phyloP scores from a whole-genome alignment of 2,113 vertebrate species.

The Epinephelus lanceolatus region DNA sequence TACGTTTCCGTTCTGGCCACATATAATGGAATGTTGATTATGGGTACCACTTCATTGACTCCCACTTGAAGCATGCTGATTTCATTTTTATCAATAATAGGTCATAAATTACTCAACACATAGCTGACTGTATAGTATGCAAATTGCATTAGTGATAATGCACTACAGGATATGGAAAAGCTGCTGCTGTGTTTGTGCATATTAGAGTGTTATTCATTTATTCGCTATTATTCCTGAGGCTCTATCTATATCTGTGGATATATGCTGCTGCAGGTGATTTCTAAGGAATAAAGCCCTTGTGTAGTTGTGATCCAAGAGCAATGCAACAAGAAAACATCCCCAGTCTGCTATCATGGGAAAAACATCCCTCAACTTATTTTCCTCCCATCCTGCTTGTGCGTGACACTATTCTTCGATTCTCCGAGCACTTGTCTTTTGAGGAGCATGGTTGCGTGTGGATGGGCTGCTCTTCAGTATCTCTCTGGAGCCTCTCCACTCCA shows the following conservation, averaged over 20 bases:
- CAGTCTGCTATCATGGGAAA: constrained; percentile 27
- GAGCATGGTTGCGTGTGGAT: background rate
- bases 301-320: constrained; percentile 31
- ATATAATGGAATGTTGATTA: constrained; percentile 46
- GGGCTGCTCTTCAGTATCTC: background rate
- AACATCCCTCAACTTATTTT: constrained; percentile 27
- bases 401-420: constrained; percentile 27
- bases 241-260: constrained; percentile 5
- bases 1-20: constrained; percentile 49
- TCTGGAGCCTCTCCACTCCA: background rate
- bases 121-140: constrained; percentile 19
- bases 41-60: constrained; percentile 40
- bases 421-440: background rate
- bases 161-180: constrained; percentile 21
- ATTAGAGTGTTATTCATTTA: constrained; percentile 37
- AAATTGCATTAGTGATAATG: constrained; percentile 52
- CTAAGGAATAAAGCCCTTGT: constrained; percentile 6
- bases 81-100: constrained; percentile 60
- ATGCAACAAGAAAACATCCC: constrained; percentile 9
- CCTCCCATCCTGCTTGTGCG: background rate
- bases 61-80: constrained; percentile 49
- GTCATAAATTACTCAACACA: constrained; percentile 48
- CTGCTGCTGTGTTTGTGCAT: constrained; percentile 3
- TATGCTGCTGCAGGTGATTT: constrained; percentile 8
- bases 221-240: constrained; percentile 14